Evolutionary conservation across 2,888 invertebrate genomes (phyloP).

Genomic region (Lasioglossum calceatum): DNA sequence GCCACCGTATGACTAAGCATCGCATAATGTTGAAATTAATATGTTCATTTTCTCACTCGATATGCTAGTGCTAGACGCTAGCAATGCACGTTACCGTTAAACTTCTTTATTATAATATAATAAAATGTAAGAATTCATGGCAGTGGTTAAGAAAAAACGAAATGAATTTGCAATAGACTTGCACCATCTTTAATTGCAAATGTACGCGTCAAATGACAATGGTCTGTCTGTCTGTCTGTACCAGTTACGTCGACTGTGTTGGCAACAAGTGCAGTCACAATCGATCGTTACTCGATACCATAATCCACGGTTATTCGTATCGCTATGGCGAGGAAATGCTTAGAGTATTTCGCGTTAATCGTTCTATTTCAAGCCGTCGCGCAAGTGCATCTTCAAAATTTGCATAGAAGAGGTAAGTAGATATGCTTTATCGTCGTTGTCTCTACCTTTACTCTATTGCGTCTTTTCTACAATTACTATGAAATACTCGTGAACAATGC

Average conservation of each 20-base stretch:
- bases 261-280: conserved; percentile 42
- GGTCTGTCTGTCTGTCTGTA: conserved; percentile 15
- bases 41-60: no score
- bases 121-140: neutral
- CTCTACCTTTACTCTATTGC: neutral
- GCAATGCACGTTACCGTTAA: no score
- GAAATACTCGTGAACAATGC: neutral
- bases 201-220: conserved; percentile 11
- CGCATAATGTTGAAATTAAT: no score
- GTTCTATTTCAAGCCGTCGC: conserved; percentile 18
- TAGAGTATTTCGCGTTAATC: conserved; percentile 21
- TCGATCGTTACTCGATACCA: conserved; percentile 28
- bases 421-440: neutral
- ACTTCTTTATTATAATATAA: neutral
- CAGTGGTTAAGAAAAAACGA: neutral
- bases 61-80: no score
- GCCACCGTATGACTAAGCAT: no score
- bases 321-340: conserved; percentile 44
- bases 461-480: neutral
- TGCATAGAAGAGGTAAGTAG: conserved; percentile 32
- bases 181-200: conserved; percentile 13
- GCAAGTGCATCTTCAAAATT: neutral
- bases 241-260: conserved; percentile 35
- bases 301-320: conserved; percentile 1
- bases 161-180: neutral